Base-by-base conservation (phyloP, 2,888 invertebrate genomes). In the Eupeodes latifasciatus region DNA sequence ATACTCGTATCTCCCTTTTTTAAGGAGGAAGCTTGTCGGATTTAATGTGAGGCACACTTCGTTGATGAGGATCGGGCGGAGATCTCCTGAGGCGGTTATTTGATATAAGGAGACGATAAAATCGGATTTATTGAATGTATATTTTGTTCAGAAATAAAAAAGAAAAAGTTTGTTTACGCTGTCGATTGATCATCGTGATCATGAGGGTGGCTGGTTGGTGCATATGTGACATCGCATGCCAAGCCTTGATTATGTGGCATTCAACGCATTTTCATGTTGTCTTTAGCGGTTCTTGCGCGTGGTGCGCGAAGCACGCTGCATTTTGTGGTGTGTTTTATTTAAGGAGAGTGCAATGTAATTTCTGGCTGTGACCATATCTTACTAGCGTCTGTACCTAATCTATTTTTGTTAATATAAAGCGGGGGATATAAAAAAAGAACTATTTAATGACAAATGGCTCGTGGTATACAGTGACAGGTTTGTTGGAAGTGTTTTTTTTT, bases 391-490 rank as follows among this genome's bases (percentile, higher is more conserved):
- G 51, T 16, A 9, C 40, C 40, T 40, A 71, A 27, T 47, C 85
- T 88, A 88, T 88, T 85, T 88, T 85, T 27, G 78, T 62, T 16
- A 57, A 47, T 40, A 40, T 57, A 40, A 12, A 78, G 75, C 61
- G 78, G 36, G 62, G 53, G 57, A 62, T 67, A 5, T 62, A 57
- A 71, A 59, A 51, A 19, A 16, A n/a, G 49, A 80, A 84, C 62
- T 59, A 74, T 88, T 84, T 74, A 81, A 81, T 88, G 88, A 88
- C 88, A 88, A 88, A 88, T 88, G 88, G 84, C 88, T 88, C 78
- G 85, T 85, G 85, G 77, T 81, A 85, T 55, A 59, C 40, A 85
- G 77, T 88, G 88, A 85, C 88, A 88, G 88, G 88, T 88, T 84
- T 84, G 81, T 64, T 80, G 71, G 62, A 57, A 88, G 80, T 74